Evolutionary conservation across 2,113 vertebrate genomes (phyloP).

Genomic region (Oceanodroma tethys): DNA sequence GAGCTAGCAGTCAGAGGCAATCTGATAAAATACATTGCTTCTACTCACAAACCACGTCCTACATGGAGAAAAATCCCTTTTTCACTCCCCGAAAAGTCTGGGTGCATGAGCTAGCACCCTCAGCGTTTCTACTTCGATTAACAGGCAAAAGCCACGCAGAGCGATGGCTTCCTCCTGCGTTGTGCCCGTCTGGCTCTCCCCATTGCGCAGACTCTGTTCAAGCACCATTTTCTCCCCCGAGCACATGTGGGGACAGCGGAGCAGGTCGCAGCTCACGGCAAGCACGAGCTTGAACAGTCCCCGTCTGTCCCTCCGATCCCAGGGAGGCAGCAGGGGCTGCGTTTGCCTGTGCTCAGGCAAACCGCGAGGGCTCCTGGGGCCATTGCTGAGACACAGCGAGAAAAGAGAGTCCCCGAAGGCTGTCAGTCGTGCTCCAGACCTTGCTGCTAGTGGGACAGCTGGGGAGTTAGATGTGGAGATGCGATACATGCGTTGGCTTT

Average conservation of each 20-base stretch:
- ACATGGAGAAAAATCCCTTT: accelerated
- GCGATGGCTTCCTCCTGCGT: not conserved
- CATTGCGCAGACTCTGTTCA: accelerated
- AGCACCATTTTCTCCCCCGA: not conserved
- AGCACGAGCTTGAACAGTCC: not conserved
- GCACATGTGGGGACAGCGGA: accelerated
- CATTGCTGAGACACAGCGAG: not conserved
- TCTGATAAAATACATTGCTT: not conserved
- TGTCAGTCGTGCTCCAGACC: not conserved
- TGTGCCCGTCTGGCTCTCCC: not conserved
- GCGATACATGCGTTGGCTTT: accelerated
- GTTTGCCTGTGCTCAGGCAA: not conserved
- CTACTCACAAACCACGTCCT: not conserved
- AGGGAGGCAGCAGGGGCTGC: not conserved
- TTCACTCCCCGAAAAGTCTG: not conserved
- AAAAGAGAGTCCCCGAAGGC: not conserved
- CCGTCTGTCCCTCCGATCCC: accelerated
- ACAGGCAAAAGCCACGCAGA: not conserved
- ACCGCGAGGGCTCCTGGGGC: accelerated
- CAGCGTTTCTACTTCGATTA: not conserved
- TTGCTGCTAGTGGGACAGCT: not conserved
- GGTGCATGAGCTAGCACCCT: accelerated
- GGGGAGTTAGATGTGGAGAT: not conserved
- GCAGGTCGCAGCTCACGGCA: not conserved
- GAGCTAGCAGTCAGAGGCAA: not conserved